Base-by-base conservation (phyloP, 2,888 invertebrate genomes). In the Hofmannophila pseudospretella region DNA sequence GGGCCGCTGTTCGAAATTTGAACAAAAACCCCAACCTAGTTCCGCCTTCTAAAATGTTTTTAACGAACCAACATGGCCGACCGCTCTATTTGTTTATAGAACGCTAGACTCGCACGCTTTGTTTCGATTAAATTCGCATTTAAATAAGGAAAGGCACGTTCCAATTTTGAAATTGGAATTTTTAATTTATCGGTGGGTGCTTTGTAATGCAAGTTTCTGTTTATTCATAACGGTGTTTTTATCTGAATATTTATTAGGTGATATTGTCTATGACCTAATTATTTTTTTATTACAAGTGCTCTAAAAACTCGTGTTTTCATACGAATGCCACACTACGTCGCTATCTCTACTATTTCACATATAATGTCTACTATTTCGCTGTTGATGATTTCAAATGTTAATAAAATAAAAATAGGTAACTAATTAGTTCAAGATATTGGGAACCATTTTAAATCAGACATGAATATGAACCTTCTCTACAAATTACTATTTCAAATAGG, bases 1-100 rank as follows among this genome's bases (percentile, higher is more conserved):
- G 77, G 78, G 68, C 66, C 69, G 74, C 67, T 58, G 66, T 69
- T 78, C 77, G 74, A 81, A 84, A 77, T 81, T 84, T 77, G 70
- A 79, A 84, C 81, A 81, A 82, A 84, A 82, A 78, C 78, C 70
- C 77, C 78, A 76, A 78, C 74, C 74, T 82, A 82, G 85, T 80
- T 82, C 84, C 85, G 85, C 85, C 84, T 86, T 82, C 84, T 78
- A 81, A 79, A 84, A 80, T 81, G 80, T 81, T 84, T 79, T 81
- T 74, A 74, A 72, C 67, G 70, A 74, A 64, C 74, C 78, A 84
- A 81, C 75, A 85, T 84, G 85, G 85, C 85, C 54, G 78, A 68
- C 62, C 63, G 59, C 68, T 70, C 78, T 81, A 79, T 81, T 82
- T 79, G 77, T 72, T 72, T 68, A 69, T 63, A 67, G 67, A 66